These are phyloP conservation scores for Gymnogyps californianus DNA, from an alignment of 2,113 vertebrate species.

Conservation along the genomic window DNA sequence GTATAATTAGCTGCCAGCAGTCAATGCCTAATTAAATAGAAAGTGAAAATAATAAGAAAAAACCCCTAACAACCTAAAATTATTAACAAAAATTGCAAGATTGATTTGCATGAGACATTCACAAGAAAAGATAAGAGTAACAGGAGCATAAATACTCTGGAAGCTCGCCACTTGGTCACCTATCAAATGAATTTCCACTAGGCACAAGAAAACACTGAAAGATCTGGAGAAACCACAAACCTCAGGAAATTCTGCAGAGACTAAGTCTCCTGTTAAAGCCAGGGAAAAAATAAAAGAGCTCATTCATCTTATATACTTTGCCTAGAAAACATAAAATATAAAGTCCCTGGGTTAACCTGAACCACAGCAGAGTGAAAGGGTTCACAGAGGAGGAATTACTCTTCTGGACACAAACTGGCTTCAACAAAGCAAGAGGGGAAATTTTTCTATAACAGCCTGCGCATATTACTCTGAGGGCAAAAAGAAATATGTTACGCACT, in stretches of 20 bases:
- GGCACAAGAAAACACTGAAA: background rate
- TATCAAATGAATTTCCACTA: background rate
- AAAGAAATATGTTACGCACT: background rate
- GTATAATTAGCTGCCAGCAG: background rate
- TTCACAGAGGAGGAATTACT: background rate
- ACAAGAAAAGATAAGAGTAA: background rate
- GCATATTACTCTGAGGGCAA: background rate
- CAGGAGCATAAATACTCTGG: background rate
- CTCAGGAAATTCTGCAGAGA: background rate
- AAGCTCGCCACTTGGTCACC: background rate
- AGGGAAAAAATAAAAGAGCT: background rate
- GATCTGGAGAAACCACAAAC: background rate
- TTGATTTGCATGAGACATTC: background rate
- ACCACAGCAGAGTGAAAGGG: background rate
- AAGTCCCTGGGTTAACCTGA: background rate
- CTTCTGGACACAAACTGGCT: background rate
- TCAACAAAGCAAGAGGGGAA: background rate
- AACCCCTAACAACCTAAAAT: background rate
- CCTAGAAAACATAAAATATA: background rate
- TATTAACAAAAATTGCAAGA: background rate
- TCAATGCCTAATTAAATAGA: background rate
- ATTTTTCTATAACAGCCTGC: background rate
- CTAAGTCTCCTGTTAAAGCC: background rate
- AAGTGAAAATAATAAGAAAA: background rate
- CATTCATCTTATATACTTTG: background rate